Evolutionary conservation across 2,888 invertebrate genomes (phyloP).

Genomic region (Mellilla xanthometata): DNA sequence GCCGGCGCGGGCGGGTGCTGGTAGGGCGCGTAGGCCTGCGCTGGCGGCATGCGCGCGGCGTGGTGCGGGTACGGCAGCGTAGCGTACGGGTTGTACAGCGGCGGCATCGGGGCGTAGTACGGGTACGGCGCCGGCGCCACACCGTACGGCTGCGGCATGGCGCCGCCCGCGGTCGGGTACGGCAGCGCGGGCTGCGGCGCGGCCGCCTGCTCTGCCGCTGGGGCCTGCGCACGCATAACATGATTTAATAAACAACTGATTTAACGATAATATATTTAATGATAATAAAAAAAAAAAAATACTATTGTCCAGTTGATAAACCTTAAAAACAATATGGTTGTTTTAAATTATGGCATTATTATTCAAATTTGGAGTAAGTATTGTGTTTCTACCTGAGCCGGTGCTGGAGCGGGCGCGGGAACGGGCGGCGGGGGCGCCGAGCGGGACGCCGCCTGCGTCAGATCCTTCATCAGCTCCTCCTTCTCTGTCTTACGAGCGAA

Average conservation of each 20-base stretch:
- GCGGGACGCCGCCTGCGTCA: constrained; percentile 91
- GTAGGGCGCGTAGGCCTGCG: constrained; percentile 73
- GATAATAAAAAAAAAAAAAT: too few relatives aligned
- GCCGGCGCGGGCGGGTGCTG: constrained; percentile 61
- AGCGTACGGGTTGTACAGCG: constrained; percentile 93
- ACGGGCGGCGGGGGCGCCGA: constrained; percentile 56
- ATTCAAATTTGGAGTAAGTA: too few relatives aligned
- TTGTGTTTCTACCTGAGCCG: background rate
- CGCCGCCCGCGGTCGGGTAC: constrained; percentile 85
- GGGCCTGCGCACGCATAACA: too few relatives aligned
- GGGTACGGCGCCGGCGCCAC: constrained; percentile 85
- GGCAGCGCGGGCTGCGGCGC: constrained; percentile 77
- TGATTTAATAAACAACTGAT: too few relatives aligned
- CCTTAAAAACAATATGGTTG: too few relatives aligned
- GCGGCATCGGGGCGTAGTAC: constrained; percentile 91
- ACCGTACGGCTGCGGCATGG: constrained; percentile 75
- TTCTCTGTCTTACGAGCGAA: constrained; percentile 99
- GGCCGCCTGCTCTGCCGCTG: too few relatives aligned
- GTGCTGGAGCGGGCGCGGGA: constrained; percentile 32
- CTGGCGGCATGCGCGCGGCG: constrained; percentile 81
- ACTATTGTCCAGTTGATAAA: too few relatives aligned
- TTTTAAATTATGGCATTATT: too few relatives aligned
- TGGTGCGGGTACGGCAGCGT: constrained; percentile 90
- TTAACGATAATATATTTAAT: too few relatives aligned
- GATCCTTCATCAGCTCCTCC: constrained; percentile 97